Percentiles rank a stretch among this genome's conserved stretches.
Evolutionary conservation across 2,797 vertebrate genomes (phyloP).

Genomic region (Hydrocynus forskahlii): DNA sequence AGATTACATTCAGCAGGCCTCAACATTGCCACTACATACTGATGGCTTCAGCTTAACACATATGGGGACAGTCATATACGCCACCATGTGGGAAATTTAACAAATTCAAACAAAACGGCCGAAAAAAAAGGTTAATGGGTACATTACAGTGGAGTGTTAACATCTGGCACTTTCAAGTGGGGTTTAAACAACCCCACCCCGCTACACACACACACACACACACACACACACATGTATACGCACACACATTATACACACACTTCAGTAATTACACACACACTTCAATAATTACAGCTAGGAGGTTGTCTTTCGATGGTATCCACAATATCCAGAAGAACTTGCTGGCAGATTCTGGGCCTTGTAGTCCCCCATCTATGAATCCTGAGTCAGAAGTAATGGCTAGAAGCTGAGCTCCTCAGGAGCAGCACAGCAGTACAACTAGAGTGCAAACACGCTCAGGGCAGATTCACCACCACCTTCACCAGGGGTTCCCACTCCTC

Average conservation of each 20-base stretch:
- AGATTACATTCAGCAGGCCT: neutral
- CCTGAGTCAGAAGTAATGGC: constrained; percentile 6
- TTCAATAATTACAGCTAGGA: no score
- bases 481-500: neutral
- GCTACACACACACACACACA: no score
- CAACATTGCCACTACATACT: no score
- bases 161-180: no score
- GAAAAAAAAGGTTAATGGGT: no score
- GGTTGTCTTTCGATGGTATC: neutral
- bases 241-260: no score
- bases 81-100: no score
- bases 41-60: neutral
- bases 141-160: no score
- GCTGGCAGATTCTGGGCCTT: neutral
- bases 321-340: neutral
- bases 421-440: neutral
- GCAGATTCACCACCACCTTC: neutral
- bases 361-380: neutral
- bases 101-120: no score
- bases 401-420: neutral
- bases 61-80: neutral
- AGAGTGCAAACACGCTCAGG: neutral
- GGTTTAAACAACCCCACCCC: no score
- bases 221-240: neutral
- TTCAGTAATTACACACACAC: no score